Evolutionary conservation across 2,113 vertebrate genomes (phyloP), one percentile per base, ranked within the genome.

Genomic region (Antennarius striatus): DNA sequence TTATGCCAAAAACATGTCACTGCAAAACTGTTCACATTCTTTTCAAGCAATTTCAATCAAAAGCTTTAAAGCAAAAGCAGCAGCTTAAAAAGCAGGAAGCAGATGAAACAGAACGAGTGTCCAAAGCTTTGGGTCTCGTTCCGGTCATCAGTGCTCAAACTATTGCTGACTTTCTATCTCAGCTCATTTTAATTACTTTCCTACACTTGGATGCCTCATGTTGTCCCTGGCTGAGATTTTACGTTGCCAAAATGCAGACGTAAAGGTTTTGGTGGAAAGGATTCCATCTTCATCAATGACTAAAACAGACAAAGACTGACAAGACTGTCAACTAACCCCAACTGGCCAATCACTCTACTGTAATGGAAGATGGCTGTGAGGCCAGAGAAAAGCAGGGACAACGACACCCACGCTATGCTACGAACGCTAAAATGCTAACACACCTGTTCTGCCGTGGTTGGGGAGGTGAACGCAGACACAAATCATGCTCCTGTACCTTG

Each of bases 401-500:
- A 11, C 42, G 42, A 43, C 42, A 43, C 10, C 11, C 42, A 10
- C 7, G 11, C 42, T 3, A 70, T 17, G 28, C 51, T 28, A 50
- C 42, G 42, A 17, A 48, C 50, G 71, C 69, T 54, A 39, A 63
- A 70, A 70, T 46, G 40, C 77, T 52, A 77, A 70, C 71, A 53
- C 36, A 10, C 14, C 67, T 58, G 11, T 91, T 91, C 87, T 73
- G 67, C 80, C 88, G 89, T 88, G 86, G 88, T 91, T 90, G 91
- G 42, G 91, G 91, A 91, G 91, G 93, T 80, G 92, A 95, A 79
- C 51, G 59, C 93, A 94, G 94, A 84, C 94, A 95, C 91, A 93
- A 93, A 95, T 94, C 93, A 93, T 89, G 92, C 91, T 92, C 91
- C 92, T 89, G 88, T 94, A 95, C 94, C 94, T 95, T 94, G 90